These are phyloP conservation scores for Holcopasites calliopsidis DNA, from an alignment of 1,140 invertebrate genomes.

Conservation along the genomic window DNA sequence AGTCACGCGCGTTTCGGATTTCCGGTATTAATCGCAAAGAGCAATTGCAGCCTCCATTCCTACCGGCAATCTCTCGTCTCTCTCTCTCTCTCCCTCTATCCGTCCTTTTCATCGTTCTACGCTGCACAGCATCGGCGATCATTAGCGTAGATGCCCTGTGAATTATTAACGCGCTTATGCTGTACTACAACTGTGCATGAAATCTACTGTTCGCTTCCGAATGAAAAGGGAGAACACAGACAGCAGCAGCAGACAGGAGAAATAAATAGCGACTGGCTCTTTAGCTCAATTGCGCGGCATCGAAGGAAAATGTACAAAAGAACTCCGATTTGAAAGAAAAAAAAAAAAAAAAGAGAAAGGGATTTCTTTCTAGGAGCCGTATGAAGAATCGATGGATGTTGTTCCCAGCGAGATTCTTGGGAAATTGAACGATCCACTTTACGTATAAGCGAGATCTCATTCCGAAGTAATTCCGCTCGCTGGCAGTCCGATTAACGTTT, in stretches of 20 bases:
- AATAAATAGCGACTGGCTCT: too few relatives aligned
- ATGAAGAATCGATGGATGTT: not conserved
- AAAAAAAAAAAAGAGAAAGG: too few relatives aligned
- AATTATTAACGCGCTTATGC: conserved; percentile 66
- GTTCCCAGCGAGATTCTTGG: not conserved
- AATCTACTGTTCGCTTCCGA: conserved; percentile 48
- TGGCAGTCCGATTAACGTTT: conserved; percentile 47
- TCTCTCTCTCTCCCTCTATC: too few relatives aligned
- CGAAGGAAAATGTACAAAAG: too few relatives aligned
- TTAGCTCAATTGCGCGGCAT: too few relatives aligned
- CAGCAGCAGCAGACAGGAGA: too few relatives aligned
- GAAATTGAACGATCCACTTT: conserved; percentile 42
- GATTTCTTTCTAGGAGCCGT: too few relatives aligned
- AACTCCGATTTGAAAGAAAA: too few relatives aligned
- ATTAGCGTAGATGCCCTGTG: conserved; percentile 58
- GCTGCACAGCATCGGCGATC: conserved; percentile 42
- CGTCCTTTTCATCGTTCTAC: too few relatives aligned
- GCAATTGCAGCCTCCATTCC: not conserved
- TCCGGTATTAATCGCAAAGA: conserved; percentile 12
- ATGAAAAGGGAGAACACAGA: not conserved
- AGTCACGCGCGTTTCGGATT: conserved; percentile 33
- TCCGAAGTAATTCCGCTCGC: conserved; percentile 34
- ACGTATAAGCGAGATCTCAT: conserved; percentile 29
- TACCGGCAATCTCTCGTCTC: too few relatives aligned
- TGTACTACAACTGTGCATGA: conserved; percentile 42